Evolutionary conservation across 2,113 vertebrate genomes (phyloP), one percentile per base, ranked within the genome.

Genomic region (Hippolais icterina): DNA sequence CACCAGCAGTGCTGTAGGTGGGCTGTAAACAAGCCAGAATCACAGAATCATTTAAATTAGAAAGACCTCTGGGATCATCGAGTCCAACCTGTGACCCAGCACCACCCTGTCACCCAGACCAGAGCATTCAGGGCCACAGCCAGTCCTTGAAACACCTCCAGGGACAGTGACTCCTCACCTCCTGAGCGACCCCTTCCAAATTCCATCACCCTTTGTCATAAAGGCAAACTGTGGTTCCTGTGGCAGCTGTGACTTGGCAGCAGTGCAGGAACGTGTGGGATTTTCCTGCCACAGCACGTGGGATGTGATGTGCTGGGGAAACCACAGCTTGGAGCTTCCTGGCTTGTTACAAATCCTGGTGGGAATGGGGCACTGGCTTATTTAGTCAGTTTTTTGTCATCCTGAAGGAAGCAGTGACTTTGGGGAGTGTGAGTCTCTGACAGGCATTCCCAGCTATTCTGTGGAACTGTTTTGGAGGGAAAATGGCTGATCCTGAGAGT

Each of bases 201-300:
- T 10, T 14, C 56, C 17, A 8, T 12, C 54, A 2, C 27, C 54
- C n/a, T 54, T 19, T 41, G 83, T 31, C 35, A 12, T 1, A 1
- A 13, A 6, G 60, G 49, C 49, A 24, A 18, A 7, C 82, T 3
- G 5, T 9, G 52, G 35, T 52, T 93, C 65, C 88, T 46, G 3
- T 44, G 83, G 81, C 61, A 56, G 68, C 91, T 37, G 3, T 23
- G 49, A 25, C 79, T 27, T 60, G 68, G 81, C 87, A 87, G 22
- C 87, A 24, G 33, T 1, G 44, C 69, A 4, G 2, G 29, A 33
- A 15, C 6, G 1, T 0, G 53, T 7, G 53, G 70, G 52, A 4
- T 56, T 76, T 60, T 41, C 57, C 68, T 57, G 65, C 79, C 66
- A 1, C 46, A 53, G 83, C 22, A 5, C 15, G 1, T 27, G 61